Percentiles rank a stretch among this genome's conserved stretches.
Evolutionary conservation across 2,888 invertebrate genomes (phyloP).

Genomic region (Norana najaformis): DNA sequence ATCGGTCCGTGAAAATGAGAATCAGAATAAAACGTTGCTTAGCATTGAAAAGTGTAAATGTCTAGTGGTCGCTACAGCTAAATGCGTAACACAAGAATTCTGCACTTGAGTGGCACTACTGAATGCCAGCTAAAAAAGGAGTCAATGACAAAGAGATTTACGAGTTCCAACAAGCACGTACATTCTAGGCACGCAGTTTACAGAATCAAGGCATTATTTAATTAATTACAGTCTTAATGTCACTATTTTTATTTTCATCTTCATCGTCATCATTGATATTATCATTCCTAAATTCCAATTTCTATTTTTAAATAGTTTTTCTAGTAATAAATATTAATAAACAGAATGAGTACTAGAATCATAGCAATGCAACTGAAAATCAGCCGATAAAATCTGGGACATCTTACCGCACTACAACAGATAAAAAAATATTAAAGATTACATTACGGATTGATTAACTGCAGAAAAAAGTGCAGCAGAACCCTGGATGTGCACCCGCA

Average conservation of each 20-base stretch:
- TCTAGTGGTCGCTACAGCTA: background rate
- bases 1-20: background rate
- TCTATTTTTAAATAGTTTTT: background rate
- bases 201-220: background rate
- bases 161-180: background rate
- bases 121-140: background rate
- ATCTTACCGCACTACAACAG: too few relatives aligned
- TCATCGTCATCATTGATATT: background rate
- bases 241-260: background rate
- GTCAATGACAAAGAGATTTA: background rate
- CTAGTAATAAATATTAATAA: background rate
- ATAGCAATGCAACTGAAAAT: background rate
- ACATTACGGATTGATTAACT: background rate
- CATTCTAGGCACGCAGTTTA: background rate
- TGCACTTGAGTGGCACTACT: background rate
- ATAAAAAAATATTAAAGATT: too few relatives aligned
- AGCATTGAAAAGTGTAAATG: background rate
- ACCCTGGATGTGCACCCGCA: background rate
- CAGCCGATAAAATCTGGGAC: background rate
- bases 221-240: background rate
- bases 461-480: background rate
- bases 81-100: too few relatives aligned
- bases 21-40: background rate
- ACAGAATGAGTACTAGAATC: background rate
- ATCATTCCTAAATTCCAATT: background rate